These are phyloP conservation scores for Cryptotis parvus DNA, from an alignment of 2,113 vertebrate genomes.

Conservation along the genomic window DNA sequence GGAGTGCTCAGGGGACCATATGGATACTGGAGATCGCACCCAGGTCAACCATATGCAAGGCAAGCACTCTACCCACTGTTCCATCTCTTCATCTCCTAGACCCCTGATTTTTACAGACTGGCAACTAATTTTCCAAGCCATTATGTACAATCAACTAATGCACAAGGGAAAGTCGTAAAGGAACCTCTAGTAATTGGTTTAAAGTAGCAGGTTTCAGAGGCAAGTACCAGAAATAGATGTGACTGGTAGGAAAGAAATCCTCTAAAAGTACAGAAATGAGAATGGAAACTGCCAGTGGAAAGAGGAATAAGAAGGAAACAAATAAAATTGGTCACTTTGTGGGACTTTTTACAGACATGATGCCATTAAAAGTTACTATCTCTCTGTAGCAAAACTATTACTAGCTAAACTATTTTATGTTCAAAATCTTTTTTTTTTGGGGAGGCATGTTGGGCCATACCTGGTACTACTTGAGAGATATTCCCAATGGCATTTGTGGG, in stretches of 20 bases:
- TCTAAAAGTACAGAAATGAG: neutral
- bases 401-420: neutral
- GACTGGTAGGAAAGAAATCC: neutral
- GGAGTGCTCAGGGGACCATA: too few species aligned
- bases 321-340: neutral
- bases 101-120: neutral
- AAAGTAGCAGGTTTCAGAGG: neutral
- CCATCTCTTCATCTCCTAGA: neutral
- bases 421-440: neutral
- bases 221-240: neutral
- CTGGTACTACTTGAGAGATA: too few species aligned
- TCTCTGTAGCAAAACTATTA: slow-evolving; percentile 2
- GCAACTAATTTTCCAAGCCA: neutral
- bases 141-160: neutral
- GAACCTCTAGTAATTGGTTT: neutral
- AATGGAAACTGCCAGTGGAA: neutral
- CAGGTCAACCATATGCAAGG: too few species aligned
- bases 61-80: too few species aligned
- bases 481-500: too few species aligned
- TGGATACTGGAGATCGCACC: too few species aligned
- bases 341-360: neutral
- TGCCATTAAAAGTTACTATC: slow-evolving; percentile 37
- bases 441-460: too few species aligned
- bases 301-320: neutral
- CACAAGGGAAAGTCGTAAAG: neutral